Base-by-base conservation (phyloP, 1,140 invertebrate species). In the Dreissena polymorpha region DNA sequence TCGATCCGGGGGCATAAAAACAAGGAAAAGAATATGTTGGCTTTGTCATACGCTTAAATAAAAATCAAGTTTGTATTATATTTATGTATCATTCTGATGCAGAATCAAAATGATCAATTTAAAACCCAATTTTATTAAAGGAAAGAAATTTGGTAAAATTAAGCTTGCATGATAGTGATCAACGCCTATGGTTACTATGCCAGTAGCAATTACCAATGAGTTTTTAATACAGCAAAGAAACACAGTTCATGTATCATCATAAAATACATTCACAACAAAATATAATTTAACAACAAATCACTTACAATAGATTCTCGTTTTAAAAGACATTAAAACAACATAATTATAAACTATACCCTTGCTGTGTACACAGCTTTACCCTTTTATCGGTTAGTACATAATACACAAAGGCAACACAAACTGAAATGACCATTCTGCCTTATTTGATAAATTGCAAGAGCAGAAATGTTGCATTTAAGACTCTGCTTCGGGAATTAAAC, bases 221-320 rank as follows among this genome's bases (percentile, higher is more conserved):
- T 60, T 60, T 60, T 23, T 3, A 60, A 60, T 60, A 60, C 16
- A 60, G 21, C 21, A 60, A 23, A 12, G 2, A n/a, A 23, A 23
- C 21, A 60, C 6, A 60, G 16, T n/a, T 60, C 21, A 23, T 60
- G 2, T 60, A 5, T 60, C 57, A 60, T 60, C 16, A 60, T 60
- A 29, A 71, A 57, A 70, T 39, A 49, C 67, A 70, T 49, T 53
- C 74, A 82, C 53, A 81, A 81, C 78, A 82, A 82, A 64, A 68
- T 82, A 82, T 82, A 82, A 82, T 82, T 82, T 82, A 82, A 82
- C 74, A 50, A 67, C 53, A 65, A 82, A 72, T 67, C 73, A 82
- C 50, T 73, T 39, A 80, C 63, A 77, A 39, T 73, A 55, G 50
- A 64, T 82, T 82, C 79, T 82, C 79, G 79, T 82, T 82, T 67